Evolutionary conservation across 2,113 vertebrate species (phyloP), one percentile per base, ranked within the genome.

Genomic region (Steatornis caripensis): DNA sequence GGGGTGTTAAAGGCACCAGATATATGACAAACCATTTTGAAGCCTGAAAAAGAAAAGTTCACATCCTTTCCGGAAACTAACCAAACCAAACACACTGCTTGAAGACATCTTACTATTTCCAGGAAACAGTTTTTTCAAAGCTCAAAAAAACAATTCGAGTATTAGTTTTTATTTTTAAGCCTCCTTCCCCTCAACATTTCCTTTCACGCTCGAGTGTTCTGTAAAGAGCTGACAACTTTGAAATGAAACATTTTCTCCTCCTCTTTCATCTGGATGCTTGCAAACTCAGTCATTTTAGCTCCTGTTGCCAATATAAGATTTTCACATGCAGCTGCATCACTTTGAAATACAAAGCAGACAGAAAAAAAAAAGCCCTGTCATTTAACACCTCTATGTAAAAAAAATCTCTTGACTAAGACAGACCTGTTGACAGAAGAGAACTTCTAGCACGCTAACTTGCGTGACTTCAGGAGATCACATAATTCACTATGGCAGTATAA

Each of bases 41-140:
- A 74, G 77, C 12, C 27, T 36, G 20, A 14, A 41, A 72, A 65
- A 74, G 12, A 69, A 39, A 49, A 65, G 61, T 15, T 77, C 74
- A 79, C 80, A 72, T 84, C 72, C 69, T 87, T 18, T 54, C 84
- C 1, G 3, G 84, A 91, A 96, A 80, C 26, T 2, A 79, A 69
- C 34, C 51, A 84, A 88, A 81, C 24, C 81, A 78, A 78, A 61
- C 32, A n/a, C 24, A 11, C 37, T 30, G 26, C 37, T 66, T 53
- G 49, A 37, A 93, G 45, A 39, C 21, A 46, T 10, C 34, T 90
- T 32, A 17, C 10, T 74, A 37, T 57, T 79, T 7, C 95, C 53
- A 95, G 94, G 81, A 96, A 95, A 80, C 11, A 9, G 10, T 11
- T 60, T 76, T 62, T 80, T 87, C 75, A 93, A 79, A 91, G 36